A percentile compares a stretch with the other conserved stretches of the same genome.
These are phyloP conservation scores for Passerculus sandwichensis DNA, from an alignment of 2,797 vertebrate genomes.

Conservation along the genomic window DNA sequence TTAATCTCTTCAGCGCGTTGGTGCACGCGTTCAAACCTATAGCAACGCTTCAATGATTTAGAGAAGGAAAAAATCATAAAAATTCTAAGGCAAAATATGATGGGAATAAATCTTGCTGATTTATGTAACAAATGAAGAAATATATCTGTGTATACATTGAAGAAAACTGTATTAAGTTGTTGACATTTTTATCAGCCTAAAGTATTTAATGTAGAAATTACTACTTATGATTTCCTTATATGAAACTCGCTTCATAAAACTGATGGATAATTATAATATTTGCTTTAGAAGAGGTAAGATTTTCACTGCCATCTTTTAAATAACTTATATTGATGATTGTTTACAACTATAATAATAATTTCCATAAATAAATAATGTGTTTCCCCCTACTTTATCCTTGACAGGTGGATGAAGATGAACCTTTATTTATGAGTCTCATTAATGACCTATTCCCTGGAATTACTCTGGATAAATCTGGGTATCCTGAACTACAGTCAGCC, in stretches of 20 bases:
- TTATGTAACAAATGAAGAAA: neutral
- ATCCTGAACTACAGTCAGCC: constrained; percentile 84
- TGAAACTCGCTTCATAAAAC: constrained; percentile 6
- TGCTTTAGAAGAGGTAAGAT: neutral
- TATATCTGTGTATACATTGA: neutral
- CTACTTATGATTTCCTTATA: neutral
- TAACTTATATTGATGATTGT: neutral
- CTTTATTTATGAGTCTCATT: constrained; percentile 83
- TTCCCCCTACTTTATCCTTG: neutral
- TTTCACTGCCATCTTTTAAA: neutral
- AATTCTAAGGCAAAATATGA: neutral
- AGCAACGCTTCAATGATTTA: neutral
- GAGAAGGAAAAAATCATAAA: neutral
- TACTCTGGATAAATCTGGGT: constrained; percentile 80
- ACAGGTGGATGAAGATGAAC: constrained; percentile 83
- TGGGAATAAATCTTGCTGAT: neutral
- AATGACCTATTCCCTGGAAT: constrained; percentile 80
- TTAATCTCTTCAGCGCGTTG: neutral
- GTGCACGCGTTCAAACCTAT: neutral
- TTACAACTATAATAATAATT: constrained; percentile 7
- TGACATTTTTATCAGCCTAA: neutral
- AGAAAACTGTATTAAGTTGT: neutral
- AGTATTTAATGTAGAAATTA: constrained; percentile 38
- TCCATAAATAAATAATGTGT: constrained; percentile 3
- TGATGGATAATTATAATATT: neutral